Percentiles rank a stretch among this genome's conserved stretches.
Evolutionary conservation across 2,888 invertebrate species (phyloP).

Genomic region (Drosophila parthenogenetica): DNA sequence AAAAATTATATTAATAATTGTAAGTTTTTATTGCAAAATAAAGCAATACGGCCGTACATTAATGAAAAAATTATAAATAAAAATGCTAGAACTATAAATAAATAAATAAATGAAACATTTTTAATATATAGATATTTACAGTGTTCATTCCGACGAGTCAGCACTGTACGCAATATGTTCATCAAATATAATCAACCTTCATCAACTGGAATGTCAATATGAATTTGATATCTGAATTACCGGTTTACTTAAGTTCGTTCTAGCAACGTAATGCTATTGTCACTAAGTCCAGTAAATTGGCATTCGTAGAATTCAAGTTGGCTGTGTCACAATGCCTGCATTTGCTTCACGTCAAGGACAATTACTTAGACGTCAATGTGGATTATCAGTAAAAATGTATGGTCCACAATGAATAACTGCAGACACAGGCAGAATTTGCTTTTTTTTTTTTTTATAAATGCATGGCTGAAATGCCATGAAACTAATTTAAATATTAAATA

Average conservation of each 20-base stretch:
- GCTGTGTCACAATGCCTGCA: constrained; percentile 29
- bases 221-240: constrained; percentile 27
- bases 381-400: constrained; percentile 51
- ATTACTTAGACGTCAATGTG: constrained; percentile 56
- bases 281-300: constrained; percentile 44
- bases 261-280: constrained; percentile 2
- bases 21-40: too few relatives aligned
- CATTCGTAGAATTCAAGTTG: constrained; percentile 17
- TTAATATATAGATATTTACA: too few relatives aligned
- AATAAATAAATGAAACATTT: too few relatives aligned
- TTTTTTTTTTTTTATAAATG: constrained; percentile 33
- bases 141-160: too few relatives aligned
- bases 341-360: constrained; percentile 53
- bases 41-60: too few relatives aligned
- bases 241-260: constrained; percentile 10
- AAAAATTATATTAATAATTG: too few relatives aligned
- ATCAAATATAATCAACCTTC: constrained; percentile 5
- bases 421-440: constrained; percentile 14
- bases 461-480: constrained; percentile 57
- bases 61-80: too few relatives aligned
- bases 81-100: too few relatives aligned
- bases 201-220: constrained; percentile 34
- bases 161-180: too few relatives aligned
- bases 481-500: constrained; percentile 80
- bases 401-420: constrained; percentile 32